Evolutionary conservation across 2,113 vertebrate genomes (phyloP), one percentile per base, ranked within the genome.

Genomic region (Myodes glareolus): DNA sequence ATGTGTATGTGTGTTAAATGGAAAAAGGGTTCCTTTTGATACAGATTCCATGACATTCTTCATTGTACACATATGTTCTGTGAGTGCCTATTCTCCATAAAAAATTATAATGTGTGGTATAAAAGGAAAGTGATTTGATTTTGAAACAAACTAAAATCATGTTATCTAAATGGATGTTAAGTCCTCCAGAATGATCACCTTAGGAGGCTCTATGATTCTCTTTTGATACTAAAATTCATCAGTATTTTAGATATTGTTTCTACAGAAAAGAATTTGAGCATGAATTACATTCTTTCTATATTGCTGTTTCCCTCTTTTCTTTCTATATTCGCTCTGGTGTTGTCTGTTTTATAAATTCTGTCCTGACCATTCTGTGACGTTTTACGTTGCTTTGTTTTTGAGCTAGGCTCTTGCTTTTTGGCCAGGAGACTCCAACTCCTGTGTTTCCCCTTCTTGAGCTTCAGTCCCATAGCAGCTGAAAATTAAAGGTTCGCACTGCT

Each of bases 101-200:
- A 39, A 84, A 84, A 25, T 19, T 88, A n/a, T 19, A 14, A 36
- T 86, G 21, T 68, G 36, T 16, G 36, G 0, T 85, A 58, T 55
- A 89, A 89, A n/a, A 55, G 61, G 2, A 67, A 88, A 77, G 10
- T 47, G 29, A 89, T 90, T 96, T 95, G 31, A 88, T 27, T 77
- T 65, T 82, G 29, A 86, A 86, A 33, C 82, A 65, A 65, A 65
- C 25, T 19, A 67, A 45, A 68, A 42, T 36, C 2, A 23, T 68
- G 29, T 29, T 42, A 47, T 23, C 61, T 47, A 67, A 86, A 68
- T 67, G 16, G 29, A 47, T 86, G 19, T 19, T 47, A 67, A 45
- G 36, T 67, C 36, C 19, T 82, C 14, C 39, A 86, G 29, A 42
- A 85, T 85, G 82, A 50, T 23, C 14, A 67, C 27, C 9, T 42